Base-by-base conservation (phyloP, 2,797 vertebrate genomes). In the Pangasius mekongensis region DNA sequence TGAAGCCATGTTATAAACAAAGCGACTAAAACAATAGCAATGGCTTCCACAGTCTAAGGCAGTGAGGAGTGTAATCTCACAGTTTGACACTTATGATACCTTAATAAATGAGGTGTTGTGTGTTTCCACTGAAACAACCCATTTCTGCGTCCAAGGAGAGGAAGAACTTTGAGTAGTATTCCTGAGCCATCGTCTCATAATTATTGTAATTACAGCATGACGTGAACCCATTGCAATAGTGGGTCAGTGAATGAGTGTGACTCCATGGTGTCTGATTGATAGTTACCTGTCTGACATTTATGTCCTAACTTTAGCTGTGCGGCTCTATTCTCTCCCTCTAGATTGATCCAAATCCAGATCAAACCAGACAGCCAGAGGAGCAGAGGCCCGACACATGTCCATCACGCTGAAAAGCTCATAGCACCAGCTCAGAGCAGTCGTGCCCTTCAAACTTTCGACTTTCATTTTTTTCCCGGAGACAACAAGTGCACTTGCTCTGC, bases 331-430 rank as follows among this genome's bases (percentile, higher is more conserved):
- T 88, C 49, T 47, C 18, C 86, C 20, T 82, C 64, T 92, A 99
- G 98, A 96, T 99, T 88, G 98, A 99, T 95, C 98, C 98, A 84
- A 98, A 99, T 93, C 98, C 98, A 80, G 97, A 98, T 94, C 97
- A 98, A 4, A 84, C 94, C 95, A 92, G 94, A 94, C 92, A 94
- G 76, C 93, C 94, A 22, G 95, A 94, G 87, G 97, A 97, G 47
- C 97, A 97, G 85, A 96, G 97, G 94, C 96, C 97, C 0, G 95
- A 96, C 14, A 96, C 96, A 89, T 99, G 98, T 93, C 98, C 98
- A 71, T 98, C 98, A 89, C 97, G 98, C 90, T 99, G 98, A 99
- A 94, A n/a, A 91, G 93, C 80, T 91, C 76, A 49, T 22, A 88
- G 91, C 86, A 90, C 86, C 86, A 83, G 91, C 86, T 91, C 18